These are phyloP conservation scores for Ectropis crepuscularia DNA, from an alignment of 2,888 invertebrate genomes.

Conservation along the genomic window DNA sequence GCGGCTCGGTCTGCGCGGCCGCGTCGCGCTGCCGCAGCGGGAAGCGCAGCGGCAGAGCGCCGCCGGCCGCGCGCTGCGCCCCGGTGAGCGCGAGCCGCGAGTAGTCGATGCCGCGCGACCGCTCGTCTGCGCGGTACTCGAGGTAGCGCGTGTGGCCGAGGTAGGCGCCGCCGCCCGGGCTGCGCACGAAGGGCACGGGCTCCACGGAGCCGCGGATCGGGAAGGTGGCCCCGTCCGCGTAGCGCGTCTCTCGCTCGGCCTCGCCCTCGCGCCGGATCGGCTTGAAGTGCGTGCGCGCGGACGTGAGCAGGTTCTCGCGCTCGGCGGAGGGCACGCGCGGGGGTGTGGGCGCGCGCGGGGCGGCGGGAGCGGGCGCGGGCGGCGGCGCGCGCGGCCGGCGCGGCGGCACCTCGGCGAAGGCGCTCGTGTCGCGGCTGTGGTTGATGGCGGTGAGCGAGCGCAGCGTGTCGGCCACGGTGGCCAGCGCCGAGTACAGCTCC, in stretches of 20 bases:
- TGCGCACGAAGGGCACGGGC: slow-evolving; percentile 86
- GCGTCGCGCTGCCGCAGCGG: slow-evolving; percentile 76
- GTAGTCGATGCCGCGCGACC: slow-evolving; percentile 69
- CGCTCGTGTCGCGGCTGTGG: slow-evolving; percentile 86
- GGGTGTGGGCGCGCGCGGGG: slow-evolving; percentile 81
- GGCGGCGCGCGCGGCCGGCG: slow-evolving; percentile 74
- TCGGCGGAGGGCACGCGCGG: slow-evolving; percentile 41
- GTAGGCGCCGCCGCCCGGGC: slow-evolving; percentile 86
- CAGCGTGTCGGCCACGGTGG: slow-evolving; percentile 69
- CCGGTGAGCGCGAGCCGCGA: slow-evolving; percentile 66
- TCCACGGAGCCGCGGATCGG: slow-evolving; percentile 87
- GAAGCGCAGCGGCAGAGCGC: slow-evolving; percentile 88
- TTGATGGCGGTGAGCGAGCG: slow-evolving; percentile 85
- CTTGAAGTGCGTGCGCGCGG: slow-evolving; percentile 92
- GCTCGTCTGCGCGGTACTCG: slow-evolving; percentile 71
- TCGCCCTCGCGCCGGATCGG: slow-evolving; percentile 88
- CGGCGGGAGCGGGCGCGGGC: slow-evolving; percentile 75
- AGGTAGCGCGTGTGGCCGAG: slow-evolving; percentile 83
- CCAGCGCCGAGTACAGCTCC: slow-evolving; percentile 71
- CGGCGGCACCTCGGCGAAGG: slow-evolving; percentile 85
- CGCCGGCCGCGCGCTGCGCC: slow-evolving; percentile 67
- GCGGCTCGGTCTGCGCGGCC: slow-evolving; percentile 64
- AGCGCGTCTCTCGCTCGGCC: slow-evolving; percentile 61
- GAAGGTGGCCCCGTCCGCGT: slow-evolving; percentile 90
- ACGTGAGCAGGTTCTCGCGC: slow-evolving; percentile 89